phyloP scores from a whole-genome alignment of 30 jellyfish, hydroid and myxozoan genomes.

The Pelagia noctiluca region DNA sequence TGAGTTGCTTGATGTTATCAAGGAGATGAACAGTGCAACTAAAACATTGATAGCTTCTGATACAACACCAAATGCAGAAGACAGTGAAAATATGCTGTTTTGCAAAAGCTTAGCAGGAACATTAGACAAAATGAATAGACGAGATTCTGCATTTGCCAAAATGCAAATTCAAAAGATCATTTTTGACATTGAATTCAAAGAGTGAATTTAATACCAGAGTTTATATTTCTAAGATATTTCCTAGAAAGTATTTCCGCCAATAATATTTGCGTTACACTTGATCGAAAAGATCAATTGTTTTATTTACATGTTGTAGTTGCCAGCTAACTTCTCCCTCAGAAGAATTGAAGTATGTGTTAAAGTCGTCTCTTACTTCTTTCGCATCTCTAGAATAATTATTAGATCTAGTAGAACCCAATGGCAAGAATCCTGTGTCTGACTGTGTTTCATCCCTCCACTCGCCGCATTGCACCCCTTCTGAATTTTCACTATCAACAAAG shows the following conservation, averaged over 20 bases:
- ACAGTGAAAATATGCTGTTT: neutral
- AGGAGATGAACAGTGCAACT: slow-evolving; percentile 9
- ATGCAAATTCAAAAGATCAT: neutral
- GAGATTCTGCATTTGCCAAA: neutral
- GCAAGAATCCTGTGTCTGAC: slow-evolving; percentile 31
- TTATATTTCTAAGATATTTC: neutral
- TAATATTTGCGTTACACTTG: slow-evolving; percentile 14
- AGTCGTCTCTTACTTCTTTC: slow-evolving; percentile 43
- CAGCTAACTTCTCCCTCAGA: slow-evolving; percentile 48
- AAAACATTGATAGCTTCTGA: neutral
- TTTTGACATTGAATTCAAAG: neutral
- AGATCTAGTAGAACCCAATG: slow-evolving; percentile 30
- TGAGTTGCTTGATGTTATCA: neutral
- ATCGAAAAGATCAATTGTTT: slow-evolving; percentile 62
- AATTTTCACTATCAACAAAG: slow-evolving; percentile 1
- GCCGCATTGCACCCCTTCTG: slow-evolving; percentile 25
- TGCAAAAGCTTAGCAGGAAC: too few species aligned
- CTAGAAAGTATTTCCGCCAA: neutral
- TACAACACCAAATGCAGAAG: neutral
- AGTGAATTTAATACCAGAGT: neutral
- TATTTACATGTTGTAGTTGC: slow-evolving; percentile 15
- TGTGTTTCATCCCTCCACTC: slow-evolving; percentile 38
- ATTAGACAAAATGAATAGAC: neutral
- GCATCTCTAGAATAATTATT: slow-evolving; percentile 38
- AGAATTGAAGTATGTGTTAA: slow-evolving; percentile 46